These are phyloP conservation scores for Xiphias gladius DNA, from an alignment of 2,113 vertebrate genomes.

Conservation along the genomic window DNA sequence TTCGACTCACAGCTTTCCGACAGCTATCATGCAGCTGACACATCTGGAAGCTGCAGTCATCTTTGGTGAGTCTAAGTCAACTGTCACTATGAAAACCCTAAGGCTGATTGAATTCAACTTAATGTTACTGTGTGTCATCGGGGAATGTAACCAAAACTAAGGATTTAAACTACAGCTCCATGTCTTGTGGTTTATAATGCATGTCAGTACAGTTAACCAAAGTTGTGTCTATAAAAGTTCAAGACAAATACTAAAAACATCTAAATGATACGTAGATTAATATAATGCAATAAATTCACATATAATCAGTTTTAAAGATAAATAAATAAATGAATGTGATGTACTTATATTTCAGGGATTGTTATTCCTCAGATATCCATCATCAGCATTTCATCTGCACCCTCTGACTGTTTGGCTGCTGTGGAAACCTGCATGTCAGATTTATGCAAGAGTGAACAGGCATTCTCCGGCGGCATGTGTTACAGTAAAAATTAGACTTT, in stretches of 20 bases:
- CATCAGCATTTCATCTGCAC: slow-evolving; percentile 37
- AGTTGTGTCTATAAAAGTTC: background rate
- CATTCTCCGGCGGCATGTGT: slow-evolving; percentile 52
- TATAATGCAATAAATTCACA: background rate
- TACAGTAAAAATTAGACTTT: slow-evolving; percentile 50
- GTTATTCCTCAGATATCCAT: slow-evolving; percentile 62
- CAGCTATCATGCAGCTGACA: slow-evolving; percentile 56
- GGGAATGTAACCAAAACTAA: background rate
- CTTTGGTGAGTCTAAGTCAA: slow-evolving; percentile 67
- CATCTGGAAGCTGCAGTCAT: slow-evolving; percentile 42
- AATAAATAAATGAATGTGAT: background rate
- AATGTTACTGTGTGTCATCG: background rate
- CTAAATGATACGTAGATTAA: background rate
- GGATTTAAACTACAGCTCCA: background rate
- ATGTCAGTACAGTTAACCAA: background rate
- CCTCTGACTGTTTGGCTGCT: slow-evolving; percentile 59
- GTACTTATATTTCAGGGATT: slow-evolving; percentile 65
- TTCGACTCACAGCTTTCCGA: slow-evolving; percentile 31
- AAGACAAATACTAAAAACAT: background rate
- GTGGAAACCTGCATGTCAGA: slow-evolving; percentile 73
- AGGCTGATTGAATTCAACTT: background rate
- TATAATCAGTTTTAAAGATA: background rate
- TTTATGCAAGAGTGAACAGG: slow-evolving; percentile 66
- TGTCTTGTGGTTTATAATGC: background rate
- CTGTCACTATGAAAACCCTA: too few relatives aligned